Evolutionary conservation across 2,797 vertebrate genomes (phyloP), one percentile per base, ranked within the genome.

Genomic region (Coracias cyanogaster): DNA sequence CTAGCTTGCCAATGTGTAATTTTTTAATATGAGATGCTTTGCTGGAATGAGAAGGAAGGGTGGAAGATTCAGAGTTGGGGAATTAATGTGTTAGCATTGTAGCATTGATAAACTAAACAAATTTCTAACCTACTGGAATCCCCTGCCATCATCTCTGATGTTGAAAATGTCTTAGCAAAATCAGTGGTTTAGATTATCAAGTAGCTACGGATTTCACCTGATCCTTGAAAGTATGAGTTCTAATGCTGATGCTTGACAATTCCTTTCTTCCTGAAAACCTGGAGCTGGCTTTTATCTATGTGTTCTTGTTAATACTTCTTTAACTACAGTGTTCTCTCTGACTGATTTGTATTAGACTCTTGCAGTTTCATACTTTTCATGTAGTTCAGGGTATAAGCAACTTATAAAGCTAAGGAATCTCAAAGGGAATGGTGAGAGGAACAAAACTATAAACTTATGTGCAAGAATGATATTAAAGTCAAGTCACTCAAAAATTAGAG

Each of bases 21-120:
- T 86, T 94, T 94, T 89, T 71, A 86, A 71, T 90, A 45, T 16
- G n/a, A 78, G 37, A 20, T 82, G 39, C 76, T 93, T 84, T 89
- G 37, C 20, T 28, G 41, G 37, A 45, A 39, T 89, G 71, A 84
- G 90, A 85, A 86, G 82, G 61, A 79, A 87, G 45, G 13, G 31
- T 67, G 37, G 72, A 78, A 65, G 52, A 69, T 67, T 51, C 45
- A 29, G 70, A 58, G 9, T 43, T 91, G 35, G 7, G 11, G n/a
- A 45, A 22, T 74, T 78, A 79, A 49, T 45, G 28, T 48, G 45
- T 3, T 80, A 37, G 57, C 24, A 33, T 41, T 82, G 33, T 35
- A 57, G 52, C 26, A 9, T 25, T 76, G 26, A 28, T 80, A 65
- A 89, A 64, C 41, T 33, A 33, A 60, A 74, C 35, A 67, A 31